phyloP scores from a whole-genome alignment of 2,888 invertebrate species.

The Oxytorus armatus region DNA sequence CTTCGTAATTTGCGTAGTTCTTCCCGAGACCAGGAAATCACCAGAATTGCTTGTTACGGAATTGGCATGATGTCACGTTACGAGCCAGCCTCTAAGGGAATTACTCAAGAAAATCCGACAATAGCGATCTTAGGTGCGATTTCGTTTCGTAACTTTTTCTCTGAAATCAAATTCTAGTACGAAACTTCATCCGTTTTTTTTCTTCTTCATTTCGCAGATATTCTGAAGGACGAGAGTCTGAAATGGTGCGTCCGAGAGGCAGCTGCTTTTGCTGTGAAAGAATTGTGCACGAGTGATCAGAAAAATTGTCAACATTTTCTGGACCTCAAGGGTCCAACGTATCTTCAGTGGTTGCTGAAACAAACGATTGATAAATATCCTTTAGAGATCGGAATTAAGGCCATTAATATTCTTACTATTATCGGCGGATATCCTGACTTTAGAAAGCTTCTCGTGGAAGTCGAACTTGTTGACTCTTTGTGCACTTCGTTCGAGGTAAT shows the following conservation, averaged over 20 bases:
- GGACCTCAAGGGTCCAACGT: constrained; percentile 71
- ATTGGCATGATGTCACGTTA: constrained; percentile 76
- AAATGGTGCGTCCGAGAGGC: constrained; percentile 73
- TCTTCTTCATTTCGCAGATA: too few species aligned
- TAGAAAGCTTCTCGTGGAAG: constrained; percentile 64
- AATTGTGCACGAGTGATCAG: constrained; percentile 70
- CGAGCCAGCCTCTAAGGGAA: constrained; percentile 72
- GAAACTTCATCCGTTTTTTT: neutral
- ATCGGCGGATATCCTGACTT: constrained; percentile 70
- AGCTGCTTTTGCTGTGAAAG: constrained; percentile 74
- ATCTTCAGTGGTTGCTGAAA: constrained; percentile 68
- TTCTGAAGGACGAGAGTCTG: constrained; percentile 72
- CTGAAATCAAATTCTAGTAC: too few species aligned
- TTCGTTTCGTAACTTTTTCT: neutral
- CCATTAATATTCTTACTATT: constrained; percentile 69
- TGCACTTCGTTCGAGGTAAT: constrained; percentile 75
- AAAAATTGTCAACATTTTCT: constrained; percentile 73
- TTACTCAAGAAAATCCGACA: constrained; percentile 70
- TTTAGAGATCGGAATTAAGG: constrained; percentile 69
- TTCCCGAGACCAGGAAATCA: constrained; percentile 64
- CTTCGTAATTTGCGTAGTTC: constrained; percentile 65
- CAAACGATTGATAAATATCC: constrained; percentile 67
- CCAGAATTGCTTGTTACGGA: constrained; percentile 72
- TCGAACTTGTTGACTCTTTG: constrained; percentile 72
- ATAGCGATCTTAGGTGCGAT: constrained; percentile 69